Percentiles rank a stretch among this genome's conserved stretches.
phyloP scores from a whole-genome alignment of 2,888 invertebrate species.

The Drosophila lutescens region DNA sequence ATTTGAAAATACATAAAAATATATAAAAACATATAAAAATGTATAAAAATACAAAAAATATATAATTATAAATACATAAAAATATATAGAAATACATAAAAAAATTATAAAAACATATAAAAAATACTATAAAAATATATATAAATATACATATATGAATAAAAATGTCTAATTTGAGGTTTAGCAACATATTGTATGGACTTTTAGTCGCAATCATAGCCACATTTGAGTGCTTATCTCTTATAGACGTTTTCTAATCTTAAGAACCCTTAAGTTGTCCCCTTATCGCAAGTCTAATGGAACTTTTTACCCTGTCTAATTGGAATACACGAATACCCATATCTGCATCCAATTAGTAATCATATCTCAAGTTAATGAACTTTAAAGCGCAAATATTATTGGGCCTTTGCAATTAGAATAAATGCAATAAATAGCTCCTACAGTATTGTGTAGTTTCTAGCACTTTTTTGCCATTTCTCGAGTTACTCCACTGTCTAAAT shows the following conservation, averaged over 20 bases:
- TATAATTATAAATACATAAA: too few species aligned
- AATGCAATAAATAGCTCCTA: too few species aligned
- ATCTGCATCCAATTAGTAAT: background rate
- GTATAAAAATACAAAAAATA: too few species aligned
- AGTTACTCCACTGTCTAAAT: background rate
- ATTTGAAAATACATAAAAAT: too few species aligned
- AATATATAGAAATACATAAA: too few species aligned
- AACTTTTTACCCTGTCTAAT: constrained; percentile 8
- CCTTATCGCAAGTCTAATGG: constrained; percentile 3
- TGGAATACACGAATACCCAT: background rate
- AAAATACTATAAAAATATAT: too few species aligned
- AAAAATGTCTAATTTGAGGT: background rate
- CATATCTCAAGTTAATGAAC: background rate
- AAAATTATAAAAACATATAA: too few species aligned
- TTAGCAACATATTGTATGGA: background rate
- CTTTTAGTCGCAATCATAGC: background rate
- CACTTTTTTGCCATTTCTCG: background rate
- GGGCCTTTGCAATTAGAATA: too few species aligned
- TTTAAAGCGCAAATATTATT: background rate
- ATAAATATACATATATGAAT: too few species aligned
- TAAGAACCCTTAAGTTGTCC: background rate
- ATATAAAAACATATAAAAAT: too few species aligned
- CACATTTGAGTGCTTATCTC: constrained; percentile 1
- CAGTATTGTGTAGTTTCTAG: too few species aligned
- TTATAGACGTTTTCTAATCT: background rate